Evolutionary conservation across 1,140 invertebrate genomes (phyloP).

Genomic region (Aphis craccivora): DNA sequence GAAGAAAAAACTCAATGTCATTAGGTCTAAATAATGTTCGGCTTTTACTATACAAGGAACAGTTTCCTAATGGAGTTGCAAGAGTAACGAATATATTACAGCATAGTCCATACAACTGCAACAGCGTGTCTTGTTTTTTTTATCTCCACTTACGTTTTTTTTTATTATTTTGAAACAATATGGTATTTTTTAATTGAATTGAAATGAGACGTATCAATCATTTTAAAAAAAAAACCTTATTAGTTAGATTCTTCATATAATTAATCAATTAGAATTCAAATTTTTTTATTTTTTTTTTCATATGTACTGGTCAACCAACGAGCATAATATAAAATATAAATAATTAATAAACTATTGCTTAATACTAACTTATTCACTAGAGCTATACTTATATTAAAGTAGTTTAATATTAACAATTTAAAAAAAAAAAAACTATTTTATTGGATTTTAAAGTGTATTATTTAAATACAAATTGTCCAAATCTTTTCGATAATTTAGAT

Average conservation of each 20-base stretch:
- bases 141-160: slow-evolving; percentile 8
- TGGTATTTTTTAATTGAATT: slow-evolving; percentile 39
- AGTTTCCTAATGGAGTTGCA: slow-evolving; percentile 33
- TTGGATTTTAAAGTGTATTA: not conserved
- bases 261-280: not conserved
- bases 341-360: not conserved
- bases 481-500: not conserved
- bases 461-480: slow-evolving; percentile 1
- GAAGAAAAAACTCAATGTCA: slow-evolving; percentile 41
- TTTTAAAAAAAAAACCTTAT: not conserved
- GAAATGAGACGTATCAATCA: not conserved
- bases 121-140: slow-evolving; percentile 19
- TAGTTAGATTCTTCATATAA: not conserved
- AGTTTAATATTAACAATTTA: not conserved
- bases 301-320: not conserved
- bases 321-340: not conserved
- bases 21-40: slow-evolving; percentile 29
- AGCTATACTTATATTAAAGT: not conserved
- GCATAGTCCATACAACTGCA: not conserved
- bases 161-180: slow-evolving; percentile 21
- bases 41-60: not conserved
- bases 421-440: not conserved
- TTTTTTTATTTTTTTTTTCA: not conserved
- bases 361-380: not conserved
- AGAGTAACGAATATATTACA: slow-evolving; percentile 25